Evolutionary conservation across 2,888 invertebrate species (phyloP), one percentile per base, ranked within the genome.

Genomic region (Pyrochroa serraticornis): DNA sequence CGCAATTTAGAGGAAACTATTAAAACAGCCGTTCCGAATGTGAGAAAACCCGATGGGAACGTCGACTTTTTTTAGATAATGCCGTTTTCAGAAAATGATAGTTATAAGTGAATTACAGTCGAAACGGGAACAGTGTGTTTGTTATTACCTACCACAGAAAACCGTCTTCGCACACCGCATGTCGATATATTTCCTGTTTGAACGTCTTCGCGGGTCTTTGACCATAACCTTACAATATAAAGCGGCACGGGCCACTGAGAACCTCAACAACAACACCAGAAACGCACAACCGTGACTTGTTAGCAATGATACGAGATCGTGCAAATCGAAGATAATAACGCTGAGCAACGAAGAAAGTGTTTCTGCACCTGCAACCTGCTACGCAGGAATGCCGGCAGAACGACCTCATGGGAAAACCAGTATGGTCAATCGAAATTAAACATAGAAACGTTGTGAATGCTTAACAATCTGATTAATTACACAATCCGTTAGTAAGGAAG

Each of bases 121-220:
- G 54, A 57, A 66, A 66, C 56, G 58, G 52, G 62, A 63, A 47
- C 63, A 48, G 44, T 58, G 53, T 60, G 58, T 58, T 62, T 32
- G 37, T 38, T 12, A 31, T 36, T 13, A 32, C 44, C 47, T n/a
- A 38, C 46, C 54, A 45, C 42, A 30, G 48, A 43, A 59, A 22
- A 22, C 22, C 22, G 22, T 66, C 62, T 64, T 65, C 64, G 64
- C 65, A 65, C 65, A 66, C 66, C 60, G 65, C 67, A 65, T 68
- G 70, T 70, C 72, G 70, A 74, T 74, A 22, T 22, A 72, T 74
- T 72, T 74, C 73, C 74, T 74, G 73, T 73, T 22, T 71, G 66
- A 63, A 65, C 66, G 66, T 69, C 72, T 71, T 67, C 60, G 66
- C 68, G 69, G 74, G 73, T 73, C 74, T 74, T 74, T 74, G 73